Conservation (phyloP, 1,140 invertebrate species). For the Drosophila micromelanica region DNA sequence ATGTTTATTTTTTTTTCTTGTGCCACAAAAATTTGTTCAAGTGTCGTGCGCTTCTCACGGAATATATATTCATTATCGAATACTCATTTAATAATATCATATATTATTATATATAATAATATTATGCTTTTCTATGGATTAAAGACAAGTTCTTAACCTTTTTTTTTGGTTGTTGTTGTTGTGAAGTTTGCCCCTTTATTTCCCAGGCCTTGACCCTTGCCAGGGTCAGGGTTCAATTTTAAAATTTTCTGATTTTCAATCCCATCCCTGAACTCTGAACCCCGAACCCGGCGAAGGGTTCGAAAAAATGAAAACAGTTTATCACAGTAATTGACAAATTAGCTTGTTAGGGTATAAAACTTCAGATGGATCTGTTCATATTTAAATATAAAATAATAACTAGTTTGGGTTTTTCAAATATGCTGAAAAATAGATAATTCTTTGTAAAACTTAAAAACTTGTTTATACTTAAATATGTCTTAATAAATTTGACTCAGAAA, state of each 20-base stretch:
- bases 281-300: slow-evolving; percentile 1
- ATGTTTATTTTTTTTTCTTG: slow-evolving; percentile 21
- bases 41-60: slow-evolving; percentile 5
- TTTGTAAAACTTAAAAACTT: no score
- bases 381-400: no score
- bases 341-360: no score
- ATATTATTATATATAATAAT: background rate
- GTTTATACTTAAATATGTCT: no score
- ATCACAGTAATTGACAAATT: background rate
- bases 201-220: no score
- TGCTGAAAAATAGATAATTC: no score
- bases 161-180: background rate
- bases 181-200: background rate
- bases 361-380: no score
- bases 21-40: slow-evolving; percentile 13
- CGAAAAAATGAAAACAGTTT: background rate
- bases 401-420: no score
- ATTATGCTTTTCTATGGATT: slow-evolving; percentile 11
- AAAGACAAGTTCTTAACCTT: background rate
- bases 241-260: background rate
- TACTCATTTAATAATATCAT: background rate
- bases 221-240: background rate
- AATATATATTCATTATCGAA: background rate
- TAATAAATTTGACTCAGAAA: no score
- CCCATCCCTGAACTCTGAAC: slow-evolving; percentile 30